phyloP scores from a whole-genome alignment of 2,113 vertebrate species.

The Gasterosteus aculeatus region DNA sequence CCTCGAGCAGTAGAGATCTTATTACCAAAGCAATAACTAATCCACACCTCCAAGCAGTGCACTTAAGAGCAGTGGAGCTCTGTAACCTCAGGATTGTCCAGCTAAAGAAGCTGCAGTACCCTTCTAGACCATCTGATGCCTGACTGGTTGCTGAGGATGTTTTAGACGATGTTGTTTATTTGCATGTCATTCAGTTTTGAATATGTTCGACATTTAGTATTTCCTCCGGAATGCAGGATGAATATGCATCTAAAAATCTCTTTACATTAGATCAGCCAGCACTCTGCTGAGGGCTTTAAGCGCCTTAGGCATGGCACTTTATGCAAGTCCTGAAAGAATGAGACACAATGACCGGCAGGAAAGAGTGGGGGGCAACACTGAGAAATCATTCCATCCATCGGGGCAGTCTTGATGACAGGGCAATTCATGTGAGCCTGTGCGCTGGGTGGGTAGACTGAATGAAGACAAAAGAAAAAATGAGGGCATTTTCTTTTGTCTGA shows the following conservation, averaged over 20 bases:
- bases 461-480: conserved; percentile 45
- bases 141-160: not conserved
- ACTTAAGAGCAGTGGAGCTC: conserved; percentile 14
- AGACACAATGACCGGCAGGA: conserved; percentile 49
- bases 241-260: conserved; percentile 19
- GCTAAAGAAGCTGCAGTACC: conserved; percentile 3
- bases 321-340: conserved; percentile 52
- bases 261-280: conserved; percentile 51
- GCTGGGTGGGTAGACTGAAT: conserved; percentile 36
- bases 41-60: conserved; percentile 16
- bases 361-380: conserved; percentile 28
- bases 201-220: conserved; percentile 1
- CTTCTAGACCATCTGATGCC: not conserved
- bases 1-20: conserved; percentile 22
- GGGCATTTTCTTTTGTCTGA: conserved; percentile 35
- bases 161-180: conserved; percentile 9
- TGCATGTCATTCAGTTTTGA: not conserved
- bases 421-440: conserved; percentile 54
- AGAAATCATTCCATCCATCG: conserved; percentile 62
- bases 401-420: conserved; percentile 49
- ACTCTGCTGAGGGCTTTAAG: conserved; percentile 19
- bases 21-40: conserved; percentile 38
- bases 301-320: conserved; percentile 44
- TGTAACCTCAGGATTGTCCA: conserved; percentile 14
- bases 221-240: not conserved